Evolutionary conservation across 2,888 invertebrate species (phyloP).

Genomic region (Synergus laeviventris): DNA sequence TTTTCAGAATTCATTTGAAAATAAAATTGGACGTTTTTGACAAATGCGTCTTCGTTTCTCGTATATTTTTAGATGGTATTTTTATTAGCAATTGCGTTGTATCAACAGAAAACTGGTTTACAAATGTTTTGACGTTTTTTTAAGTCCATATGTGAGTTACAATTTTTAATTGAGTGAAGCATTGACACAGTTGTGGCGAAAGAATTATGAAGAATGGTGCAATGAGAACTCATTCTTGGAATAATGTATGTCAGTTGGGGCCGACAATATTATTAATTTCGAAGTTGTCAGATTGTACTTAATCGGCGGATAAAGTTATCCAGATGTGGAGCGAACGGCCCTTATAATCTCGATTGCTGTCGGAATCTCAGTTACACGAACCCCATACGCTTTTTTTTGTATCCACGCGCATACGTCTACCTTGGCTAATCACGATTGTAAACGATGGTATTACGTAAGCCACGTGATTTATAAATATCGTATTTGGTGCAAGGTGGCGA

Average conservation of each 20-base stretch:
- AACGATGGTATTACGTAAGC: slow-evolving; percentile 33
- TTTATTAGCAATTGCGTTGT: background rate
- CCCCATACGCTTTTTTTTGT: slow-evolving; percentile 17
- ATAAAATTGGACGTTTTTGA: background rate
- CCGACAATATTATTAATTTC: background rate
- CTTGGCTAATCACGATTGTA: slow-evolving; percentile 37
- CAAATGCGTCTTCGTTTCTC: background rate
- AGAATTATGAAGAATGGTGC: background rate
- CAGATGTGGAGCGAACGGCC: background rate
- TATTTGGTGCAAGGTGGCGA: slow-evolving; percentile 40
- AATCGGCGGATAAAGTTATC: slow-evolving; percentile 23
- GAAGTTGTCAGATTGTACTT: background rate
- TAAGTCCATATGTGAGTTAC: background rate
- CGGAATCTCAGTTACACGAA: slow-evolving; percentile 30
- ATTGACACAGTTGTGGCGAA: background rate
- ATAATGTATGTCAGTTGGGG: background rate
- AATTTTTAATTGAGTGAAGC: background rate
- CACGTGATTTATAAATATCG: slow-evolving; percentile 39
- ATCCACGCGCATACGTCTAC: slow-evolving; percentile 37
- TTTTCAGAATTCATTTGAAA: background rate
- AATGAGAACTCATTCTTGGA: background rate
- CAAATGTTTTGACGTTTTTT: background rate
- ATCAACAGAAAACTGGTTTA: background rate
- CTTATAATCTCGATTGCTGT: slow-evolving; percentile 16
- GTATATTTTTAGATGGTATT: background rate